Conservation (phyloP, 2,888 invertebrate genomes). For the Hyppa rectilinea region DNA sequence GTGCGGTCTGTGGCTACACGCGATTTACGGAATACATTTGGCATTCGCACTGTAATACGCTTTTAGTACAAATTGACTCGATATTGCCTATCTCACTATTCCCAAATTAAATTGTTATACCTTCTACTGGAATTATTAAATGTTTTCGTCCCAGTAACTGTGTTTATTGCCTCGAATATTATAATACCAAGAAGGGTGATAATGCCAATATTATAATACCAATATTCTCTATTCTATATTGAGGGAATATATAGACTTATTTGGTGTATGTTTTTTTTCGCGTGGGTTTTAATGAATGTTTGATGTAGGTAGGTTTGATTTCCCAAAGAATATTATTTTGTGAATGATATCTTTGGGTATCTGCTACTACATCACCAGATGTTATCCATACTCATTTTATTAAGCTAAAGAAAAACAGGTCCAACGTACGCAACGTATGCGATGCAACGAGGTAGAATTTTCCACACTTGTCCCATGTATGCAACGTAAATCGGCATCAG, state of each 20-base stretch:
- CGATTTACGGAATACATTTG: constrained; percentile 66
- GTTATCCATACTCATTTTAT: too few relatives aligned
- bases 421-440: too few relatives aligned
- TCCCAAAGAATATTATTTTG: neutral
- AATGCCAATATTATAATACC: too few relatives aligned
- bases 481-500: too few relatives aligned
- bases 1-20: constrained; percentile 52
- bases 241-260: constrained; percentile 13
- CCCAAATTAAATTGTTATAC: constrained; percentile 33
- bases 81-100: constrained; percentile 51
- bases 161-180: constrained; percentile 33
- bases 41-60: constrained; percentile 56
- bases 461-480: too few relatives aligned
- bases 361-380: neutral
- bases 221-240: too few relatives aligned
- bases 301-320: neutral
- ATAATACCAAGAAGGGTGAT: constrained; percentile 3
- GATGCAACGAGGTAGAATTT: too few relatives aligned
- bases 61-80: constrained; percentile 66
- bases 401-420: too few relatives aligned
- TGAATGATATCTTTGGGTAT: neutral
- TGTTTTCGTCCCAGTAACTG: constrained; percentile 20
- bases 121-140: constrained; percentile 16
- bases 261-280: neutral
- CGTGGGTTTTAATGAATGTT: neutral